phyloP scores from a whole-genome alignment of 1,140 invertebrate species.

The Anastrepha obliqua region DNA sequence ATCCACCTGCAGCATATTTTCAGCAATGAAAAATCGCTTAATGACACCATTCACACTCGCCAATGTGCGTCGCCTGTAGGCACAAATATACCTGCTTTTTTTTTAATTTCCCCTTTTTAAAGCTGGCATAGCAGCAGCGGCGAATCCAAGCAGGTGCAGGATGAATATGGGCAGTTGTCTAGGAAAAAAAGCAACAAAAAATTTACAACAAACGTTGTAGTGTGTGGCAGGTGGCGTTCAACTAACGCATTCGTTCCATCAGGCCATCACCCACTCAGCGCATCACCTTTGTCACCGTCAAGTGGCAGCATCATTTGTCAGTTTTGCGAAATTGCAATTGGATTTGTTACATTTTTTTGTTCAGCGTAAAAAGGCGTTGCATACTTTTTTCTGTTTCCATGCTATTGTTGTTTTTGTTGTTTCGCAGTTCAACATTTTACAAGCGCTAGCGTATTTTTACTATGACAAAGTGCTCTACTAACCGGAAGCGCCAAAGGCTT shows the following conservation, averaged over 20 bases:
- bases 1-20: slow-evolving; percentile 55
- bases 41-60: slow-evolving; percentile 68
- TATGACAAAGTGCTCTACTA: slow-evolving; percentile 56
- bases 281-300: slow-evolving; percentile 52
- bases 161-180: neutral
- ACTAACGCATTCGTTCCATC: neutral
- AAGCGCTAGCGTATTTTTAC: neutral
- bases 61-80: slow-evolving; percentile 37
- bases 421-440: neutral
- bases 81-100: neutral
- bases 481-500: slow-evolving; percentile 52
- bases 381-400: neutral
- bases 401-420: neutral
- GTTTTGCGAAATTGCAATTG: slow-evolving; percentile 68
- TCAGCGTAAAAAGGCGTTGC: neutral
- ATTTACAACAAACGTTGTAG: neutral
- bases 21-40: slow-evolving; percentile 73
- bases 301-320: slow-evolving; percentile 70
- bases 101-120: slow-evolving; percentile 25
- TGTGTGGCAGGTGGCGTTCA: neutral
- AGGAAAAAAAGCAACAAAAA: neutral
- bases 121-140: neutral
- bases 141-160: neutral
- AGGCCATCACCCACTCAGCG: slow-evolving; percentile 2
- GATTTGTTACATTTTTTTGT: slow-evolving; percentile 61